phyloP scores from a whole-genome alignment of 2,888 invertebrate genomes.

The Lamellibrachia satsuma region DNA sequence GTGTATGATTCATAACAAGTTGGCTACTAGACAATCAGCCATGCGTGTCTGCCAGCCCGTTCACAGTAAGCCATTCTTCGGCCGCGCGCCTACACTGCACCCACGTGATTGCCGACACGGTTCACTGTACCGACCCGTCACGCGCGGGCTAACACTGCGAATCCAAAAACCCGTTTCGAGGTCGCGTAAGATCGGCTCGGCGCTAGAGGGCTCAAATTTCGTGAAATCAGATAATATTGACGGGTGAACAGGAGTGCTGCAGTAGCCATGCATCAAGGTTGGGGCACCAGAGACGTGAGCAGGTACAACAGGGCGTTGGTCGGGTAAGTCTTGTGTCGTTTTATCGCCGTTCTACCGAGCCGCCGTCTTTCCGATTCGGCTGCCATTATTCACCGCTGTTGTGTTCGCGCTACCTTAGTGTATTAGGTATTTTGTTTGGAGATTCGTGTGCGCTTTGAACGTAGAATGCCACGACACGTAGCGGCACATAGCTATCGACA shows the following conservation, averaged over 20 bases:
- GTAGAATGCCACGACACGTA: neutral
- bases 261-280: neutral
- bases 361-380: neutral
- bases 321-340: neutral
- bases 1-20: neutral
- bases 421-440: neutral
- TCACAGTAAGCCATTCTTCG: neutral
- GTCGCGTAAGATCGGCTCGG: neutral
- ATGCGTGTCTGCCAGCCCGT: neutral
- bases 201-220: neutral
- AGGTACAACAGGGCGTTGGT: neutral
- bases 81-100: neutral
- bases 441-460: neutral
- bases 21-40: neutral
- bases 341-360: neutral
- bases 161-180: neutral
- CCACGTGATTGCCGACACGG: conserved; percentile 5
- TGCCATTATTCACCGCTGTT: neutral
- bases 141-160: neutral
- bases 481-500: neutral
- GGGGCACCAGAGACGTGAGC: neutral
- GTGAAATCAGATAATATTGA: conserved; percentile 11
- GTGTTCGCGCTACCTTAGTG: neutral
- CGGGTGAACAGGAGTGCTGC: neutral
- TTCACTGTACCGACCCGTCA: neutral